Evolutionary conservation across 1,140 invertebrate species (phyloP), one percentile per base, ranked within the genome.

Genomic region (Pseudomyrmex dendroicus): DNA sequence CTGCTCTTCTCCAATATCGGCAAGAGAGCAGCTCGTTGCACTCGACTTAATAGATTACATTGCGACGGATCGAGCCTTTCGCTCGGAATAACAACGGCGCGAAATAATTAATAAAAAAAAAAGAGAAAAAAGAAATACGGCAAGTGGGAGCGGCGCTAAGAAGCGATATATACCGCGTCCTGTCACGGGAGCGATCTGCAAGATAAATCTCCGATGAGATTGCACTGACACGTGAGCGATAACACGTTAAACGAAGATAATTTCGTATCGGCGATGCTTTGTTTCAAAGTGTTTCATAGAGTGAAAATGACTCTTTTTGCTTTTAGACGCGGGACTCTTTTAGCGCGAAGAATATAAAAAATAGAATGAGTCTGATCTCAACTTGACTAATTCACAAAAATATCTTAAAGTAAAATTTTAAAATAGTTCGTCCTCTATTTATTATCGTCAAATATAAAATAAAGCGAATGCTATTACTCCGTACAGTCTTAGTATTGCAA

Each of bases 1-100:
- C 35, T 44, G 54, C 73, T 63, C 62, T 64, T 46, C 61, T 73
- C 57, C 74, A 59, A 86, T 87, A 87, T 84, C 82, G 73, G 22
- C 17, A 20, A 64, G 52, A 59, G 50, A 61, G 72, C 59, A 78
- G 46, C 61, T 72, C 83, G 48, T 76, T 73, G 56, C 77, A 52
- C 77, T 62, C 57, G 61, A 78, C 73, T 88, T 88, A 77, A 83
- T 88, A 77, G 77, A 84, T 85, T 83, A 86, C 77, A 20, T 66
- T 57, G 59, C 77, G 35, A 87, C 50, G 64, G 66, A 82, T 76
- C 54, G n/a, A 62, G 35, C 50, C 22, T 56, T 70, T 70, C 25
- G 20, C 17, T 10, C 50, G 52, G 22, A 15, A 72, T 64, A 73
- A 67, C 74, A 73, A 67, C 57, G 35, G 12, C 59, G n/a, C 13